Evolutionary conservation across 2,888 invertebrate species (phyloP), one percentile per base, ranked within the genome.

Genomic region (Pelosia muscerda): DNA sequence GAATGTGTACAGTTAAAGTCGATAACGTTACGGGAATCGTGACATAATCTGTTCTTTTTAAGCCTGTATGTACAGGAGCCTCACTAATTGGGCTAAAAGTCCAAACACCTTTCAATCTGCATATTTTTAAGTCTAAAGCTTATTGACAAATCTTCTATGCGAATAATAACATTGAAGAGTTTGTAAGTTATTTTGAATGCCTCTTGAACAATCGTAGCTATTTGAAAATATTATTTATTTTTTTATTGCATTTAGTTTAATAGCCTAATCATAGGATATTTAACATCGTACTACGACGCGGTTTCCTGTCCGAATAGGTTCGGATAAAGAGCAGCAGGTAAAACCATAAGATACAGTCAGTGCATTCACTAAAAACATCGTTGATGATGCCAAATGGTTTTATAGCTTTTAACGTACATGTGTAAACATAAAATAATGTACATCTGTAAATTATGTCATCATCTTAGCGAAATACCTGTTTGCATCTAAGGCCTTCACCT

Each of bases 331-430:
- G 10, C 31, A 0, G 49, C 19, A 49, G 15, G n/a, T n/a, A 2
- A 2, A 49, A 49, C 49, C 57, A n/a, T 31, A n/a, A 42, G 23
- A 15, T 6, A 25, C 13, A 15, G 6, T 15, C 15, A 26, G 25
- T 55, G 38, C 38, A 25, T 5, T 28, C 9, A 15, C 26, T 67
- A 31, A 65, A 49, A 57, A 49, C 19, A n/a, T n/a, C 10, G 22
- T 15, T 65, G 26, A 61, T 57, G 65, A 22, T 53, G 38, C 54
- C 38, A 22, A 56, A 26, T 9, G 11, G 57, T 61, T 65, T 69
- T 58, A 65, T 69, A 53, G 55, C 11, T 15, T 57, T 60, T 19
- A 61, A 22, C 25, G 62, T 57, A 23, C 65, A 54, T 57, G 34
- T 34, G 42, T 31, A 57, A 28, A 25, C 26, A 56, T 63, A 67